phyloP scores from a whole-genome alignment of 1,140 invertebrate species.

The Zaprionus taronus region DNA sequence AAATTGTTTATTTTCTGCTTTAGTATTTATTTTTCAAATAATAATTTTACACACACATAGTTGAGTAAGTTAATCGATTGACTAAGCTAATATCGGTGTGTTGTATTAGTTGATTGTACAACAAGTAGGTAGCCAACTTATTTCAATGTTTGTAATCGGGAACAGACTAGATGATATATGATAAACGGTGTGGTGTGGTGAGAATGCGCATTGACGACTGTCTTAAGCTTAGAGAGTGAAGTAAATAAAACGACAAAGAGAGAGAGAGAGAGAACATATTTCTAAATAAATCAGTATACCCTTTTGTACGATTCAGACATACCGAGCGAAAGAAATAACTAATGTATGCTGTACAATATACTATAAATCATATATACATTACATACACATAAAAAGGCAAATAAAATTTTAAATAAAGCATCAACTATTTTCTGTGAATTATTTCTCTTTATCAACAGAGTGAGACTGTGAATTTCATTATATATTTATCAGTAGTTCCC shows the following conservation, averaged over 20 bases:
- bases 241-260: constrained; percentile 26
- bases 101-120: constrained; percentile 29
- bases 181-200: constrained; percentile 53
- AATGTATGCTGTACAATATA: constrained; percentile 54
- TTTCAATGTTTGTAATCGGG: constrained; percentile 56
- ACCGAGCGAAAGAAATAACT: constrained; percentile 22
- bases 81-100: not conserved
- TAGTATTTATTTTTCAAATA: constrained; percentile 66
- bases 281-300: constrained; percentile 23
- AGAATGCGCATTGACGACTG: constrained; percentile 52
- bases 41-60: constrained; percentile 26
- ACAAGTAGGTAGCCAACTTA: constrained; percentile 70
- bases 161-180: constrained; percentile 43
- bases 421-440: not conserved
- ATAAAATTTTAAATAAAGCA: constrained; percentile 73
- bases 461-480: not conserved
- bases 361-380: constrained; percentile 59
- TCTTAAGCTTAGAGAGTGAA: constrained; percentile 51
- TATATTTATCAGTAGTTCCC: not conserved
- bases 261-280: constrained; percentile 21
- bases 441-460: not conserved
- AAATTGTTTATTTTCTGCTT: constrained; percentile 24
- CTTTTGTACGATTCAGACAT: constrained; percentile 45
- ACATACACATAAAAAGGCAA: constrained; percentile 55
- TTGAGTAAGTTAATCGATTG: not conserved